Base-by-base conservation (phyloP, 2,888 invertebrate species). In the Volucella inflata region DNA sequence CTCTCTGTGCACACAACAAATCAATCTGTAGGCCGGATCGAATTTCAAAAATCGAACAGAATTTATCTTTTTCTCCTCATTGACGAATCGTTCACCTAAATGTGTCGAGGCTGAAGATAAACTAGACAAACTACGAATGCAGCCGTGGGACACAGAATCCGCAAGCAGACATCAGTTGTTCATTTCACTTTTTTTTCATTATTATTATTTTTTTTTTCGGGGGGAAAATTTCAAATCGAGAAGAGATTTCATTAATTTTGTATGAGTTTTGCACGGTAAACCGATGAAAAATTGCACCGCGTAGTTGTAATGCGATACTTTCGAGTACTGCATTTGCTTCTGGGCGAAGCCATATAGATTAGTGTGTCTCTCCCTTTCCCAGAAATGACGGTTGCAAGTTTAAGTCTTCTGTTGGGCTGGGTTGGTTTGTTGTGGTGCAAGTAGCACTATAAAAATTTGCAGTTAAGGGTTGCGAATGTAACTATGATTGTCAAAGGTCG, bases 261-360 rank as follows among this genome's bases (percentile, higher is more conserved):
- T 67, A 30, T 57, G 74, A 68, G 48, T 70, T 70, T 84, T 79
- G 62, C 38, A 50, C 12, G 12, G 68, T 51, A 48, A 62, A 64
- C 42, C 57, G 85, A 72, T 77, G 77, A 85, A 81, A 85, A 85
- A 85, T 77, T 85, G 65, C 62, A 51, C 60, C 55, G 59, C 76
- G 70, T 57, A 68, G 14, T 77, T 81, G 85, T 72, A 85, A 81
- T 77, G 76, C 38, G 85, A 85, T 85, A 85, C 81, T 85, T 85
- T 85, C 65, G 60, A 17, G 12, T 48, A 30, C 40, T 48, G 40
- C 72, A 62, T 48, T 38, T 44, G 53, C 71, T 72, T 46, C 44
- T 70, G 60, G 67, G 59, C 53, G 71, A 85, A 85, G 85, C 85
- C 85, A 85, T 84, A 83, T n/a, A 48, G 12, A 62, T 21, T 46